These are phyloP conservation scores for Emydoidea blandingii DNA, from an alignment of 2,797 vertebrate genomes.

Conservation along the genomic window DNA sequence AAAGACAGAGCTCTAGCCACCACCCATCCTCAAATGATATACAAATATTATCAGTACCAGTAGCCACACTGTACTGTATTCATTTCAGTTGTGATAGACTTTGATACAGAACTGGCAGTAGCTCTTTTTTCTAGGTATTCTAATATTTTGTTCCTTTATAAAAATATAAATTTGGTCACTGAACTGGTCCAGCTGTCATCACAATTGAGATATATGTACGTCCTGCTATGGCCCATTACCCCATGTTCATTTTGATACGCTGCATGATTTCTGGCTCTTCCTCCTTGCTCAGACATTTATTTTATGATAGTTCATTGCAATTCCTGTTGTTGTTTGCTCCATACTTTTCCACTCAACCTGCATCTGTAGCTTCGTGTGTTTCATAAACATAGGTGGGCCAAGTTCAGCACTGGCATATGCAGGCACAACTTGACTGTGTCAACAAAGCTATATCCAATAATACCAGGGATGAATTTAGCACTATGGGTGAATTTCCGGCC, in stretches of 20 bases:
- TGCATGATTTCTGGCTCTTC: constrained; percentile 30
- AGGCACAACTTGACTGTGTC: background rate
- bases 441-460: background rate
- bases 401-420: background rate
- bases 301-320: background rate
- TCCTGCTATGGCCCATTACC: background rate
- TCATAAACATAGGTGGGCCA: background rate
- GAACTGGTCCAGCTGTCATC: background rate
- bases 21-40: background rate
- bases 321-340: constrained; percentile 4
- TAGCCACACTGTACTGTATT: background rate
- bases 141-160: background rate
- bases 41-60: background rate
- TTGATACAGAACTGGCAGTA: background rate
- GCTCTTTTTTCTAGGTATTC: background rate
- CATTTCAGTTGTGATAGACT: background rate
- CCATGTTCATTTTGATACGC: background rate
- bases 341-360: constrained; percentile 11
- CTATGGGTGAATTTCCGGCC: background rate
- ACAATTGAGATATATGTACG: background rate
- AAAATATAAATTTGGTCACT: background rate
- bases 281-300: constrained; percentile 12
- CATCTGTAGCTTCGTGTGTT: background rate
- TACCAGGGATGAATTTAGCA: background rate
- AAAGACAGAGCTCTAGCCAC: background rate